Percentiles rank a stretch among this genome's conserved stretches.
Evolutionary conservation across 2,888 invertebrate species (phyloP).

Genomic region (Aromia moschata): DNA sequence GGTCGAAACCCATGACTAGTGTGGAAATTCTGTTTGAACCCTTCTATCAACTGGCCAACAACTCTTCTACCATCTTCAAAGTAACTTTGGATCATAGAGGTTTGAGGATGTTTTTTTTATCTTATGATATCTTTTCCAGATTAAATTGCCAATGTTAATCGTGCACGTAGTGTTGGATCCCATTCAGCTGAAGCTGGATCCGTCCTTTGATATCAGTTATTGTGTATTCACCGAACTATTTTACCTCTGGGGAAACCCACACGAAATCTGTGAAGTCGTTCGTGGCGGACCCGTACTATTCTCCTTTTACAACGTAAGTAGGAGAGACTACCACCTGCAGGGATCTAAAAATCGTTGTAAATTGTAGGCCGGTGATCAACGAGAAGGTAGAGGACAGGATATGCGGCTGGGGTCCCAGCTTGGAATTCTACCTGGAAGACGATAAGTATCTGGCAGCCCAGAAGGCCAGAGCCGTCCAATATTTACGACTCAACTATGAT

Average conservation of each 20-base stretch:
- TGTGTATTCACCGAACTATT: conserved; percentile 71
- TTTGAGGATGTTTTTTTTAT: no score
- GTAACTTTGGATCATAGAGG: no score
- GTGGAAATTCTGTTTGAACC: no score
- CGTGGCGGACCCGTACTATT: conserved; percentile 74
- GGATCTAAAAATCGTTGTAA: conserved; percentile 3
- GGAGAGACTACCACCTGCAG: neutral
- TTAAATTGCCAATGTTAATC: conserved; percentile 71
- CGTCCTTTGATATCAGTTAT: conserved; percentile 69
- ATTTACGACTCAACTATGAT: conserved; percentile 71
- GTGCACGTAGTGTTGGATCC: conserved; percentile 66
- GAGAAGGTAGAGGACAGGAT: conserved; percentile 81
- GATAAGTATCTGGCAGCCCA: conserved; percentile 69
- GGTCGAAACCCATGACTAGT: no score
- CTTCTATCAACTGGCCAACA: no score
- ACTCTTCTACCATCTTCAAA: no score
- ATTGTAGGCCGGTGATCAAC: conserved; percentile 79
- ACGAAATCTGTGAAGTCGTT: conserved; percentile 76
- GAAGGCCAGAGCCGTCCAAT: conserved; percentile 67
- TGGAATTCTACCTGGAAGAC: conserved; percentile 74
- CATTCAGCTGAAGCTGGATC: conserved; percentile 65
- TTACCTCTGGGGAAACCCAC: conserved; percentile 73
- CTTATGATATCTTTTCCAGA: no score
- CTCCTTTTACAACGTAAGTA: conserved; percentile 76
- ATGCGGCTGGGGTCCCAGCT: conserved; percentile 77